phyloP scores from a whole-genome alignment of 2,113 vertebrate genomes.

The Myotis brandtii region DNA sequence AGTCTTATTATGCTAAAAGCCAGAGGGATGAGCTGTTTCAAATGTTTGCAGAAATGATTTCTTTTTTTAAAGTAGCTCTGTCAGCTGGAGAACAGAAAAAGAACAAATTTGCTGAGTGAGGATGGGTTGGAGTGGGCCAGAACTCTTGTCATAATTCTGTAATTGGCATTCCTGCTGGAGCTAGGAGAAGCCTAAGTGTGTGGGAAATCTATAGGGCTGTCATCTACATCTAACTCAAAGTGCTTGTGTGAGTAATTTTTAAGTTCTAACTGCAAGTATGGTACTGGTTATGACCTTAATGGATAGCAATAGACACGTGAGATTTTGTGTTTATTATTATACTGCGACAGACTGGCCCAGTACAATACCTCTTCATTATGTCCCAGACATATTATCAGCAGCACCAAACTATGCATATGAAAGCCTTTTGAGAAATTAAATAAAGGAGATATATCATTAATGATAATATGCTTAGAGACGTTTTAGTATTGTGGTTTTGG shows the following conservation, averaged over 20 bases:
- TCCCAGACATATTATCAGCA: background rate
- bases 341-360: background rate
- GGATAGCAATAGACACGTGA: background rate
- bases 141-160: background rate
- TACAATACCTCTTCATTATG: background rate
- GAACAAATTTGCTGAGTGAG: constrained; percentile 65
- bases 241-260: constrained; percentile 1
- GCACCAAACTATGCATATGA: background rate
- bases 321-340: background rate
- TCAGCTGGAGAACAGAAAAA: constrained; percentile 69
- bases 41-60: constrained; percentile 73
- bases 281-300: background rate
- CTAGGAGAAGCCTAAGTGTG: background rate
- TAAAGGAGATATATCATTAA: background rate
- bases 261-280: background rate
- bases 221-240: background rate
- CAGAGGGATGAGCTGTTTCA: constrained; percentile 59
- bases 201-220: background rate
- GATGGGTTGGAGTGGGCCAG: background rate
- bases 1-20: constrained; percentile 46
- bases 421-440: constrained; percentile 19
- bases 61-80: constrained; percentile 78
- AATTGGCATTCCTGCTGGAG: constrained; percentile 10
- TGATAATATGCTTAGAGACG: background rate
- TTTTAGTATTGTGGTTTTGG: background rate